A percentile compares a stretch with the other conserved stretches of the same genome.
Conservation (phyloP, 2,113 vertebrate genomes). For the Murina feae region DNA sequence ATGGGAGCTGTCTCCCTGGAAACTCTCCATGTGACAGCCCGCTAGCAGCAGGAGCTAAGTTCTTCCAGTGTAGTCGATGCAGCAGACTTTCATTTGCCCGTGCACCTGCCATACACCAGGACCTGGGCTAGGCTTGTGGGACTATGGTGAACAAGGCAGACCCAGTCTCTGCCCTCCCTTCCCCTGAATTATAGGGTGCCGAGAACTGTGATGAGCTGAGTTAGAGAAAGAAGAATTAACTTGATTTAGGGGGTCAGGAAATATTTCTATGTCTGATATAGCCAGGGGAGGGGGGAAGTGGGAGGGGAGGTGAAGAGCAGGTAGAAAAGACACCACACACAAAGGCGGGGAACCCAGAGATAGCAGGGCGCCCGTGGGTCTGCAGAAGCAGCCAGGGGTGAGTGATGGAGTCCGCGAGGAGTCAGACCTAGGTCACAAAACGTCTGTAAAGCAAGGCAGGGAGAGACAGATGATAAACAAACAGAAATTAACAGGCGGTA, state of each 20-base stretch:
- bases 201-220: background rate
- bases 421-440: background rate
- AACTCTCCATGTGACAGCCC: background rate
- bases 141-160: background rate
- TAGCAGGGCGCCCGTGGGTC: background rate
- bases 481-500: background rate
- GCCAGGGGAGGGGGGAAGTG: background rate
- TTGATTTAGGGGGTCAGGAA: background rate
- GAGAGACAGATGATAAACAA: background rate
- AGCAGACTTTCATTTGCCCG: background rate
- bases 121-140: background rate
- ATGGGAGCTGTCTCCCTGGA: background rate
- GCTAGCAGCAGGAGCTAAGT: background rate
- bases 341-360: background rate
- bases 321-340: background rate
- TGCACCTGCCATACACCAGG: background rate
- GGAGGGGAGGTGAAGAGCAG: background rate
- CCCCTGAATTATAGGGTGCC: background rate
- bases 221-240: background rate
- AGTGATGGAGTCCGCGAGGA: background rate
- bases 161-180: background rate
- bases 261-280: background rate
- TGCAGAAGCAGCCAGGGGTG: background rate
- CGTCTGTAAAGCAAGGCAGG: background rate
- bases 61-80: background rate